Percentiles rank a stretch among this genome's conserved stretches.
Evolutionary conservation across 2,888 invertebrate species (phyloP).

Genomic region (Nineta flava): DNA sequence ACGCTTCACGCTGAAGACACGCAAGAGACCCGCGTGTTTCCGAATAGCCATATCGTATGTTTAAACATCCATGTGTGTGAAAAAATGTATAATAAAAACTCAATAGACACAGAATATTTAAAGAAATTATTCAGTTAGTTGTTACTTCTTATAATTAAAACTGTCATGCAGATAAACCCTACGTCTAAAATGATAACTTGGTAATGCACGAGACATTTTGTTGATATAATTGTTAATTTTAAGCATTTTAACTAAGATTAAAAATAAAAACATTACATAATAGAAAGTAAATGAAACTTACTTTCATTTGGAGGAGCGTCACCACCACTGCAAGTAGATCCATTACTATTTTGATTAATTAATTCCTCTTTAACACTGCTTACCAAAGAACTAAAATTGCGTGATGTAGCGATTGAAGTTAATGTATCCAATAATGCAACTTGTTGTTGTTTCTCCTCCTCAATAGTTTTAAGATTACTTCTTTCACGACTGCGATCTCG

Average conservation of each 20-base stretch:
- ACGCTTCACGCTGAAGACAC: too few relatives aligned
- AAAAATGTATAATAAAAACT: too few relatives aligned
- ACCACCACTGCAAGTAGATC: not conserved
- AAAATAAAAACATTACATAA: not conserved
- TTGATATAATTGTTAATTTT: too few relatives aligned
- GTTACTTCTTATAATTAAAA: too few relatives aligned
- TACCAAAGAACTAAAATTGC: slow-evolving; percentile 33
- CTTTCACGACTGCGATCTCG: slow-evolving; percentile 24
- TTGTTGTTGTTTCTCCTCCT: slow-evolving; percentile 27
- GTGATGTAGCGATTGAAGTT: slow-evolving; percentile 30
- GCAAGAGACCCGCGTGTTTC: too few relatives aligned
- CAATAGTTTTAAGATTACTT: slow-evolving; percentile 17
- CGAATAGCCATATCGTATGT: too few relatives aligned
- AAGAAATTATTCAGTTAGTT: too few relatives aligned
- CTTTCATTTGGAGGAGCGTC: slow-evolving; percentile 2
- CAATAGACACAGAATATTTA: too few relatives aligned
- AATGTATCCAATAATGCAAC: slow-evolving; percentile 31
- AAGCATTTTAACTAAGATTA: not conserved
- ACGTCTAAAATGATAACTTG: too few relatives aligned
- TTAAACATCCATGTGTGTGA: too few relatives aligned
- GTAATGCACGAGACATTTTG: too few relatives aligned
- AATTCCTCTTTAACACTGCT: slow-evolving; percentile 21
- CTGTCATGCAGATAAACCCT: too few relatives aligned
- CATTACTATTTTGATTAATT: slow-evolving; percentile 14
- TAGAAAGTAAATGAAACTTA: not conserved